Evolutionary conservation across 1,140 invertebrate species (phyloP).

Genomic region (Drosophila orena): DNA sequence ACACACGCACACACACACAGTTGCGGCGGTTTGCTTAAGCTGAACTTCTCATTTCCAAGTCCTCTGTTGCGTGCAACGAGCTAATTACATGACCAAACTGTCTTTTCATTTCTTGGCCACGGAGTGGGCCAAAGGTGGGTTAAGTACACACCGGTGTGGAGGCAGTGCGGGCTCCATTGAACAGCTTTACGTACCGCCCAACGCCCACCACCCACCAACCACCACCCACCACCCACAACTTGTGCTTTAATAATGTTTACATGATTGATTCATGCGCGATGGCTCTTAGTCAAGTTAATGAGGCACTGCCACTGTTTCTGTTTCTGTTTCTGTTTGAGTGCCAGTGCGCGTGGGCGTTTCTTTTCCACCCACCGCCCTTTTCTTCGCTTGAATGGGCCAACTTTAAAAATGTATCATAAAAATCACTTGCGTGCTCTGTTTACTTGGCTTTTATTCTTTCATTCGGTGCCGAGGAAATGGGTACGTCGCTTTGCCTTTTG

Average conservation of each 20-base stretch:
- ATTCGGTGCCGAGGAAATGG: conserved; percentile 20
- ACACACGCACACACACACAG: neutral
- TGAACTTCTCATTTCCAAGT: conserved; percentile 9
- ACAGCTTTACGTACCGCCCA: conserved; percentile 19
- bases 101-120: conserved; percentile 62
- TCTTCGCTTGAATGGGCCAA: conserved; percentile 15
- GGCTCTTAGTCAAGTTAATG: conserved; percentile 63
- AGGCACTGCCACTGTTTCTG: conserved; percentile 16
- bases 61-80: conserved; percentile 41
- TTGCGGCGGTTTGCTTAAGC: conserved; percentile 2
- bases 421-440: conserved; percentile 40
- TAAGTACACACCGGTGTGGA: conserved; percentile 41
- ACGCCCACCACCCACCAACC: neutral
- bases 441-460: conserved; percentile 10
- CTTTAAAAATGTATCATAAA: conserved; percentile 61
- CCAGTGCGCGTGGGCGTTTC: conserved; percentile 8
- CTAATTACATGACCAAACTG: conserved; percentile 74
- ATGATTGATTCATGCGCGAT: conserved; percentile 72
- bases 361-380: conserved; percentile 7
- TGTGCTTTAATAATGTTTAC: conserved; percentile 58
- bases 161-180: conserved; percentile 50
- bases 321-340: conserved; percentile 1
- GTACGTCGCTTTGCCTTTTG: conserved; percentile 18
- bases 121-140: conserved; percentile 24
- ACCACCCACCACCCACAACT: conserved; percentile 2